Conservation (phyloP, 1,140 invertebrate species). For the Drosophila simulans region DNA sequence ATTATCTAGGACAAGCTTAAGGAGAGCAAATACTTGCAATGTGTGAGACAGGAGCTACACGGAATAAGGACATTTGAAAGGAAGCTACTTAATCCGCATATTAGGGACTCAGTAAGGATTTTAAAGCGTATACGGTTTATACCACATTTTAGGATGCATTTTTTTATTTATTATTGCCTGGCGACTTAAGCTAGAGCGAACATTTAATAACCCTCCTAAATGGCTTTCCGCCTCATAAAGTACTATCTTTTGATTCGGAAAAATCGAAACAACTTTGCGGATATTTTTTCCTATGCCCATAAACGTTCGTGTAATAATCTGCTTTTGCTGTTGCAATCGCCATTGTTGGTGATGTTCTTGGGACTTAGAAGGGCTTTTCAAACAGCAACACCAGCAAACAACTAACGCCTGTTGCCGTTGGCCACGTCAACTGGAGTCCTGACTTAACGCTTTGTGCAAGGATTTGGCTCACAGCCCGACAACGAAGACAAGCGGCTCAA, state of each 20-base stretch:
- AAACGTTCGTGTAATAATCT: slow-evolving; percentile 34
- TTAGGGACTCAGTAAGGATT: no score
- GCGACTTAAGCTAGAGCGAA: no score
- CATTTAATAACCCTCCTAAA: neutral
- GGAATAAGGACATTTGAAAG: neutral
- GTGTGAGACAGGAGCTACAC: neutral
- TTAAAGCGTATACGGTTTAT: no score
- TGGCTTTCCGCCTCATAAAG: neutral
- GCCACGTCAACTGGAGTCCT: slow-evolving; percentile 46
- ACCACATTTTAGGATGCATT: neutral
- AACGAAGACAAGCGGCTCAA: slow-evolving; percentile 52
- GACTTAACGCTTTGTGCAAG: slow-evolving; percentile 74
- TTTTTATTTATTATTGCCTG: neutral
- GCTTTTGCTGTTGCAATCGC: slow-evolving; percentile 32
- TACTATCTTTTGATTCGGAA: neutral
- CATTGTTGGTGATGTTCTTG: slow-evolving; percentile 44
- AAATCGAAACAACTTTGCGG: neutral
- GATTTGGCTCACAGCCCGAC: slow-evolving; percentile 54
- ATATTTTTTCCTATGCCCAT: neutral
- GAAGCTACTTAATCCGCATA: neutral
- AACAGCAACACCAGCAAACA: slow-evolving; percentile 35
- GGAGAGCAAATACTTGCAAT: slow-evolving; percentile 10
- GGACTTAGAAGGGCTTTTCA: slow-evolving; percentile 52
- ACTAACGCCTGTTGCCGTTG: slow-evolving; percentile 56
- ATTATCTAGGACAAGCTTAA: slow-evolving; percentile 32